A percentile compares a stretch with the other conserved stretches of the same genome.
Conservation (phyloP, 2,888 invertebrate genomes). For the Scelioninae gen. 2 region DNA sequence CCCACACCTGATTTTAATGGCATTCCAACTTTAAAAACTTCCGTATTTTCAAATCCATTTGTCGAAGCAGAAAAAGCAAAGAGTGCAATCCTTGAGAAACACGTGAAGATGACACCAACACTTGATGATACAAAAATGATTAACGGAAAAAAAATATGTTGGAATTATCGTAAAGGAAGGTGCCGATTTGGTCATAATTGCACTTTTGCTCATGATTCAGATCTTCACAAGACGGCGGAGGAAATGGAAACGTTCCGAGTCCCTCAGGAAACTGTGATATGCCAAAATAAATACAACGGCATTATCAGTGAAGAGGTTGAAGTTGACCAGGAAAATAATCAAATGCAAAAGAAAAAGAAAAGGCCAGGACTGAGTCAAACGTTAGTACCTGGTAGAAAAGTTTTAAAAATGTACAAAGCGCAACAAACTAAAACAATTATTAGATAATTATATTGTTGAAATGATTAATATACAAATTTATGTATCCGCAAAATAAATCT, state of each 20-base stretch:
- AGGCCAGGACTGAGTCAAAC: slow-evolving; percentile 87
- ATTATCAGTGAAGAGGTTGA: slow-evolving; percentile 72
- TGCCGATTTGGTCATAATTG: slow-evolving; percentile 95
- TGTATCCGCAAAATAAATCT: too few species aligned
- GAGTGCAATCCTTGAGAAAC: slow-evolving; percentile 90
- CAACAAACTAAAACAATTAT: slow-evolving; percentile 77
- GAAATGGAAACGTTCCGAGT: slow-evolving; percentile 79
- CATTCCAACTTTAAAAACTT: slow-evolving; percentile 78
- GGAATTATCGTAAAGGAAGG: slow-evolving; percentile 93
- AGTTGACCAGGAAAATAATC: slow-evolving; percentile 77
- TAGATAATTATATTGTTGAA: slow-evolving; percentile 66
- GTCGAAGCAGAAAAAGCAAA: slow-evolving; percentile 90
- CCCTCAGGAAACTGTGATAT: slow-evolving; percentile 74
- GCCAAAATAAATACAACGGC: slow-evolving; percentile 72
- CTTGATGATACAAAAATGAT: slow-evolving; percentile 84
- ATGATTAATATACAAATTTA: slow-evolving; percentile 44
- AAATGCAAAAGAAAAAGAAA: slow-evolving; percentile 79
- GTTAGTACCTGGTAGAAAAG: slow-evolving; percentile 89
- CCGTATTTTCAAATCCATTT: slow-evolving; percentile 92
- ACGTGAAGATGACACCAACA: slow-evolving; percentile 91
- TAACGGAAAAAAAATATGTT: slow-evolving; percentile 93
- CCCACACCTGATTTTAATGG: slow-evolving; percentile 82
- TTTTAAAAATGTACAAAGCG: slow-evolving; percentile 85
- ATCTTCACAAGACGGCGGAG: slow-evolving; percentile 81
- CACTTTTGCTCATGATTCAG: slow-evolving; percentile 93